phyloP scores from a whole-genome alignment of 1,140 invertebrate genomes.

The Drosophila repletoides region DNA sequence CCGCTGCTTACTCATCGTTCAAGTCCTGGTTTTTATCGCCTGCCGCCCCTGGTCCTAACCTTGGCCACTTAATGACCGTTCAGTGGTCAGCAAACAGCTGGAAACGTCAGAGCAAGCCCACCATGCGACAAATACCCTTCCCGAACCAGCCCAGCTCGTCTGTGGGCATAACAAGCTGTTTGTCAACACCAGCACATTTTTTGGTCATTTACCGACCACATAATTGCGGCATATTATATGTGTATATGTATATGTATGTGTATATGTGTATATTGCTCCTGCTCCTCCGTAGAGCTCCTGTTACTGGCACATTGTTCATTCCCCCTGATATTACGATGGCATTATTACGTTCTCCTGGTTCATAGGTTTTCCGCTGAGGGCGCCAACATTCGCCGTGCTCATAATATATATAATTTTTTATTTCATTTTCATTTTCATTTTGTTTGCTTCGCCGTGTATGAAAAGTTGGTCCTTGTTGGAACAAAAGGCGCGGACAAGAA shows the following conservation, averaged over 20 bases:
- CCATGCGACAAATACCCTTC: not conserved
- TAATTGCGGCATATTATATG: slow-evolving; percentile 79
- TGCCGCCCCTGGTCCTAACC: slow-evolving; percentile 21
- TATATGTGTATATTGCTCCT: not conserved
- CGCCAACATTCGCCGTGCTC: slow-evolving; percentile 30
- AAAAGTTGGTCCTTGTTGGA: slow-evolving; percentile 72
- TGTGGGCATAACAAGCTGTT: slow-evolving; percentile 67
- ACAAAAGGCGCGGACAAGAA: slow-evolving; percentile 56
- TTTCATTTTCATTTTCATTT: slow-evolving; percentile 44
- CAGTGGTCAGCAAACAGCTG: slow-evolving; percentile 54
- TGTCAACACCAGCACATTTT: slow-evolving; percentile 80
- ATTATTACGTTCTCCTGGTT: slow-evolving; percentile 78
- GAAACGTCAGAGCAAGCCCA: not conserved
- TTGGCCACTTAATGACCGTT: slow-evolving; percentile 76
- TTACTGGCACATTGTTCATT: slow-evolving; percentile 3
- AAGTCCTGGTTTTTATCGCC: slow-evolving; percentile 3
- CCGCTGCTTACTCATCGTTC: not conserved
- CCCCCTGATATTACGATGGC: slow-evolving; percentile 30
- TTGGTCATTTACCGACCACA: slow-evolving; percentile 79
- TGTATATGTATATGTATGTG: slow-evolving; percentile 25
- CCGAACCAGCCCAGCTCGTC: not conserved
- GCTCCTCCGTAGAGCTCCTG: not conserved
- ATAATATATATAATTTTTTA: slow-evolving; percentile 4
- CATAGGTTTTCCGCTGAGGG: slow-evolving; percentile 70
- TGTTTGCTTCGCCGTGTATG: slow-evolving; percentile 32